phyloP scores from a whole-genome alignment of 2,113 vertebrate genomes.

The Saguinus midas region DNA sequence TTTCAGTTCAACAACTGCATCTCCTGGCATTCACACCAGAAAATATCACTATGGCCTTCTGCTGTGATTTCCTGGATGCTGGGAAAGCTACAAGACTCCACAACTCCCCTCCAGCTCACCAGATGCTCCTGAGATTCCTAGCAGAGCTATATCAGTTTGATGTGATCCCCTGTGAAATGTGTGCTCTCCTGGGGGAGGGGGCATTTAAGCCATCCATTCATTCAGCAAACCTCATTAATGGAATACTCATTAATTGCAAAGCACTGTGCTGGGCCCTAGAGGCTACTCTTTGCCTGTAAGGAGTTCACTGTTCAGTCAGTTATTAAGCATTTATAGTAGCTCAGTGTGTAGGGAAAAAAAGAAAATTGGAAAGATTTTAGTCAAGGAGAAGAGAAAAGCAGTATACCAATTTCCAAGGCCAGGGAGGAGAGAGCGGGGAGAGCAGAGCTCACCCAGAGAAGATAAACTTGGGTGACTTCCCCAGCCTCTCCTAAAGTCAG shows the following conservation, averaged over 20 bases:
- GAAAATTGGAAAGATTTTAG: background rate
- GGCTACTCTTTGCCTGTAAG: background rate
- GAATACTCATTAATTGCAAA: background rate
- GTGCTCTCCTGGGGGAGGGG: background rate
- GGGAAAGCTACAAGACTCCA: background rate
- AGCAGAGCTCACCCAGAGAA: background rate
- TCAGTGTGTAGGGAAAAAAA: background rate
- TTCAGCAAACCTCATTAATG: background rate
- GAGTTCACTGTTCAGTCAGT: background rate
- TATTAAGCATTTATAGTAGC: background rate
- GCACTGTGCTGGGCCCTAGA: background rate
- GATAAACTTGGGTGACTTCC: background rate
- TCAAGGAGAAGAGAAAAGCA: background rate
- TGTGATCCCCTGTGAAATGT: background rate
- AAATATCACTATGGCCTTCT: background rate
- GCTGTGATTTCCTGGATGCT: background rate
- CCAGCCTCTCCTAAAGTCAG: background rate
- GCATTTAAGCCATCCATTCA: background rate
- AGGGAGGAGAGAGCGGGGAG: background rate
- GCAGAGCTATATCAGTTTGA: background rate
- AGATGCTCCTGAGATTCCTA: background rate
- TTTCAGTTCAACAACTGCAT: slow-evolving; percentile 20
- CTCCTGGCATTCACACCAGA: background rate
- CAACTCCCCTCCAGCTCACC: background rate
- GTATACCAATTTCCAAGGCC: background rate